Conservation (phyloP, 2,797 vertebrate species). For the Gallinago nigripennis region DNA sequence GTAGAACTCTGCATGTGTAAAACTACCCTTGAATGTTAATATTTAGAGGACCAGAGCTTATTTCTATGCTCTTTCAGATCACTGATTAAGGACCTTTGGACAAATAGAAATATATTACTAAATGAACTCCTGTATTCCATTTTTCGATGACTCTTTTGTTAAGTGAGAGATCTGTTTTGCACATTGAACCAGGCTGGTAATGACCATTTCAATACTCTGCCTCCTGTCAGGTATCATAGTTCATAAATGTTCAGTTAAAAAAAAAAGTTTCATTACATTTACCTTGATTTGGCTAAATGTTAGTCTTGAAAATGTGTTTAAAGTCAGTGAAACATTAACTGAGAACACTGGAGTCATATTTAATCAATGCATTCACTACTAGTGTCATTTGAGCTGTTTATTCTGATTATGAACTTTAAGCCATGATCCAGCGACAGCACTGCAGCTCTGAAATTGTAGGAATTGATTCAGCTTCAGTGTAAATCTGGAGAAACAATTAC, state of each 20-base stretch:
- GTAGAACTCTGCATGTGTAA: neutral
- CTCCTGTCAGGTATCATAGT: neutral
- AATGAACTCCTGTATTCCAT: neutral
- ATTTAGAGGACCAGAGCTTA: neutral
- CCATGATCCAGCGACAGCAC: neutral
- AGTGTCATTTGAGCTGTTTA: constrained; percentile 51
- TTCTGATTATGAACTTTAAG: constrained; percentile 60
- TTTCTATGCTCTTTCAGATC: neutral
- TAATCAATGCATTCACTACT: constrained; percentile 27
- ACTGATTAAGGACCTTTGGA: neutral
- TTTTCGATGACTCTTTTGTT: constrained; percentile 15
- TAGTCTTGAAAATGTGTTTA: constrained; percentile 41
- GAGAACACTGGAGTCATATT: constrained; percentile 42
- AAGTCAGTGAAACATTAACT: constrained; percentile 41
- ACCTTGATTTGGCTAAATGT: constrained; percentile 17
- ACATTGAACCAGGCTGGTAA: neutral
- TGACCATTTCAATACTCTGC: neutral
- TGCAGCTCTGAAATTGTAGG: neutral
- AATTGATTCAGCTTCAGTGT: neutral
- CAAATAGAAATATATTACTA: constrained; percentile 24
- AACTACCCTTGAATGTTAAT: neutral
- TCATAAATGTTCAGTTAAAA: neutral
- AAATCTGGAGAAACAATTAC: neutral
- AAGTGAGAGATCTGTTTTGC: neutral
- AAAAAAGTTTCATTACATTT: neutral